These are phyloP conservation scores for Trichogramma pretiosum DNA, from an alignment of 1,140 invertebrate genomes.

Conservation along the genomic window DNA sequence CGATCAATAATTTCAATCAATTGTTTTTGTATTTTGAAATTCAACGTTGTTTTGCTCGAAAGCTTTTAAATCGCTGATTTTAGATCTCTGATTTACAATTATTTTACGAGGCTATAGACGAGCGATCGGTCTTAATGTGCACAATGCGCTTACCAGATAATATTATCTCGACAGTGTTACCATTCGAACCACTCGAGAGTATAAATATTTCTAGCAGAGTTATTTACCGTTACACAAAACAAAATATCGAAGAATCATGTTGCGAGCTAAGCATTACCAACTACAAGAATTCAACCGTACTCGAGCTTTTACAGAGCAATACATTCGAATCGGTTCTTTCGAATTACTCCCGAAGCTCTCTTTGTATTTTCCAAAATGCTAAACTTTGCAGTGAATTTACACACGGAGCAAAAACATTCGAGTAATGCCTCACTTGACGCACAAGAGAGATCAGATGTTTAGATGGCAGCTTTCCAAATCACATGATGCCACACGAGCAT, in stretches of 20 bases:
- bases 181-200: slow-evolving; percentile 31
- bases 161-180: slow-evolving; percentile 27
- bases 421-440: background rate
- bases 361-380: no score
- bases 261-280: slow-evolving; percentile 9
- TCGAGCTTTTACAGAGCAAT: no score
- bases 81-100: background rate
- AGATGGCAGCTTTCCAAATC: slow-evolving; percentile 33
- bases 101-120: no score
- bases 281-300: no score
- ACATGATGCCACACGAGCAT: no score
- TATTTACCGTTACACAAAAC: no score
- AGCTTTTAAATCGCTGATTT: no score
- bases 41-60: no score
- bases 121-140: no score
- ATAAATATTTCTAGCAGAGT: slow-evolving; percentile 38
- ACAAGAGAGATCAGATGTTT: slow-evolving; percentile 21
- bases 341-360: no score
- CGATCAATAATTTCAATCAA: no score
- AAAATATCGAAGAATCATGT: slow-evolving; percentile 10
- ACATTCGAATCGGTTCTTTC: no score
- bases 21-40: background rate
- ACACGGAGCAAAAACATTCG: background rate
- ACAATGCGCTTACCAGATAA: slow-evolving; percentile 28
- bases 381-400: slow-evolving; percentile 4